These are phyloP conservation scores for Drosophila siamana DNA, from an alignment of 2,888 invertebrate genomes.

Conservation along the genomic window DNA sequence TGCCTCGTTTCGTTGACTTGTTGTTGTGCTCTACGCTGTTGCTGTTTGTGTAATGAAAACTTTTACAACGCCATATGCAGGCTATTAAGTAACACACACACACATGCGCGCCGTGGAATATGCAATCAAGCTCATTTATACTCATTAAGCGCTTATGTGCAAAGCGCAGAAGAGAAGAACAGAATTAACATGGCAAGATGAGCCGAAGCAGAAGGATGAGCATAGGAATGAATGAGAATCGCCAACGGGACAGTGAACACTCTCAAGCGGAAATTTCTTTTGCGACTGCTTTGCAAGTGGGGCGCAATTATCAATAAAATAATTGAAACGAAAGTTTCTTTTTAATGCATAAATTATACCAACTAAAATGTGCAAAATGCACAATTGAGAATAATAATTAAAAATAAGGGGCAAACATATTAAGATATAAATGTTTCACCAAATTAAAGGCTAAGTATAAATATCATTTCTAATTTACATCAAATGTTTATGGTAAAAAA, in stretches of 20 bases:
- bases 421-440: no score
- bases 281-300: constrained; percentile 1
- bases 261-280: constrained; percentile 11
- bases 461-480: no score
- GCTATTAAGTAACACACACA: constrained; percentile 75
- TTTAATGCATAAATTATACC: not conserved
- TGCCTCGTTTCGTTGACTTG: constrained; percentile 59
- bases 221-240: constrained; percentile 1
- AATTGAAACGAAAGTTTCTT: not conserved
- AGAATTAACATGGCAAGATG: constrained; percentile 33
- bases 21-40: constrained; percentile 35
- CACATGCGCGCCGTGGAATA: constrained; percentile 65
- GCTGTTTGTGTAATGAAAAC: constrained; percentile 80
- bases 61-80: constrained; percentile 82
- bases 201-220: constrained; percentile 7
- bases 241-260: not conserved
- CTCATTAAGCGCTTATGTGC: constrained; percentile 79
- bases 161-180: constrained; percentile 47
- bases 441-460: no score
- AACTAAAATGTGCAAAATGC: no score
- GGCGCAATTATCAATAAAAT: constrained; percentile 2
- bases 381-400: no score
- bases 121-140: constrained; percentile 81
- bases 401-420: no score
- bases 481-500: no score